phyloP scores from a whole-genome alignment of 2,113 vertebrate species.

The western clawed frog (Xenopus tropicalis) region UCB_Xtro_10.0 CM004444.2:22148001-22148500 shows the following conservation, averaged over 20 bases:
- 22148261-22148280: constrained; percentile 52
- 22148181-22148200: constrained; percentile 50
- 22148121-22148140: no score
- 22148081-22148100: no score
- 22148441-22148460: no score
- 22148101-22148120: no score
- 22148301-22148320: constrained; percentile 47
- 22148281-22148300: constrained; percentile 60
- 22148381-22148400: constrained; percentile 45
- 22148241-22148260: constrained; percentile 56
- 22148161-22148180: constrained; percentile 55
- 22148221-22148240: constrained; percentile 48
- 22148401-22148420: constrained; percentile 30
- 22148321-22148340: constrained; percentile 50
- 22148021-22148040: no score
- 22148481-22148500: no score
- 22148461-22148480: no score
- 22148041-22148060: no score
- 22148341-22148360: background rate
- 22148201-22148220: constrained; percentile 53
- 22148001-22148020: no score
- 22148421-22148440: no score
- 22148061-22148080: no score
- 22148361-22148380: no score
- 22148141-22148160: constrained; percentile 43